Evolutionary conservation across 1,140 invertebrate species (phyloP).

Genomic region (Helicorthomorpha holstii): DNA sequence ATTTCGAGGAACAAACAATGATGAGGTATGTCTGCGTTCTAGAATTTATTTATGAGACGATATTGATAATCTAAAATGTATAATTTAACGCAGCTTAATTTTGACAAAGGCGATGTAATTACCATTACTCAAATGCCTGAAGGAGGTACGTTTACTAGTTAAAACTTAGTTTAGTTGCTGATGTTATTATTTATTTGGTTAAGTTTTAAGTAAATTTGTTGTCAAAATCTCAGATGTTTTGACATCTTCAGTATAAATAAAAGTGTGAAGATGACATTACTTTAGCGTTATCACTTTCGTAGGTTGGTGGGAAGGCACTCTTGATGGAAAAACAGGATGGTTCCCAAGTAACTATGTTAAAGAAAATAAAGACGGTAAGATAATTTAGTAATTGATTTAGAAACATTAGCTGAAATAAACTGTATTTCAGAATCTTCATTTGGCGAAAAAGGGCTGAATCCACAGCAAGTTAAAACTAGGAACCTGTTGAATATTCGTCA

Average conservation of each 20-base stretch:
- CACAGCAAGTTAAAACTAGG: neutral
- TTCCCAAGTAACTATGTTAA: slow-evolving; percentile 96
- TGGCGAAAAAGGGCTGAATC: neutral
- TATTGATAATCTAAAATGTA: too few species aligned
- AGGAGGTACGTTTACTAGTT: too few species aligned
- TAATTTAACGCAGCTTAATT: slow-evolving; percentile 84
- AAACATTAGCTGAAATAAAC: too few species aligned
- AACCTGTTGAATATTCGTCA: neutral
- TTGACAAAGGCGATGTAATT: slow-evolving; percentile 91
- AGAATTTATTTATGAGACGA: too few species aligned
- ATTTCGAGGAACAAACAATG: slow-evolving; percentile 91
- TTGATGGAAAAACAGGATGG: slow-evolving; percentile 90
- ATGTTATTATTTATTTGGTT: too few species aligned
- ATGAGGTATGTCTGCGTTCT: slow-evolving; percentile 49
- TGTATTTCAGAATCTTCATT: too few species aligned
- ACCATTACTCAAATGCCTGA: slow-evolving; percentile 81
- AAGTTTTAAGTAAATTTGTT: too few species aligned
- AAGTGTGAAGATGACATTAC: too few species aligned
- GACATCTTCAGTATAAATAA: too few species aligned
- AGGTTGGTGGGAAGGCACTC: slow-evolving; percentile 92
- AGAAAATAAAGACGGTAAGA: slow-evolving; percentile 48
- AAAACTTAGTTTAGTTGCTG: too few species aligned
- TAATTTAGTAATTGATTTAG: slow-evolving; percentile 3
- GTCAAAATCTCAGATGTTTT: too few species aligned
- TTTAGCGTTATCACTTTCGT: too few species aligned